phyloP scores from a whole-genome alignment of 2,113 vertebrate genomes.

The Vimba vimba region DNA sequence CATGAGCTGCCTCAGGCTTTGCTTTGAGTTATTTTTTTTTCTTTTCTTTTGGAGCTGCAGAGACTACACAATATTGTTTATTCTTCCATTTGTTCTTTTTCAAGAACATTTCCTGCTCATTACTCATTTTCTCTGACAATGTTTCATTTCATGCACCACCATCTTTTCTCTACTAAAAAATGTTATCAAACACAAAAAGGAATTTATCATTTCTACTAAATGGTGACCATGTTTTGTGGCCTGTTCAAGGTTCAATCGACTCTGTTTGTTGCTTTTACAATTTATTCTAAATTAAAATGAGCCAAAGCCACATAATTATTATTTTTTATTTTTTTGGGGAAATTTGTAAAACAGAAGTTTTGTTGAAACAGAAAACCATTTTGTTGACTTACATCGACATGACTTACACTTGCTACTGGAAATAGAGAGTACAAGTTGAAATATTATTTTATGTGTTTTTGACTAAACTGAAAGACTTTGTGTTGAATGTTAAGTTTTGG shows the following conservation, averaged over 20 bases:
- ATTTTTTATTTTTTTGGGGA: background rate
- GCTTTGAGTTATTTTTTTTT: background rate
- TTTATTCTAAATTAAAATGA: background rate
- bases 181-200: background rate
- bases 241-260: background rate
- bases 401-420: background rate
- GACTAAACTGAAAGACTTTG: background rate
- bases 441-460: background rate
- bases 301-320: background rate
- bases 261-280: background rate
- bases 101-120: background rate
- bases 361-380: too few relatives aligned
- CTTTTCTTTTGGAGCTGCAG: background rate
- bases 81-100: constrained; percentile 7
- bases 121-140: constrained; percentile 17
- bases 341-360: background rate
- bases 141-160: background rate
- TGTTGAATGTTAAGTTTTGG: background rate
- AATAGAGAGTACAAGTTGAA: background rate
- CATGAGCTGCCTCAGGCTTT: background rate
- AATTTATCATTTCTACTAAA: constrained; percentile 1
- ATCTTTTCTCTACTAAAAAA: background rate
- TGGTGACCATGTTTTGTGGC: background rate
- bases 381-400: background rate
- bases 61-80: background rate